These are phyloP conservation scores for Tarsius wallacei DNA, from an alignment of 2,797 vertebrate genomes.

Conservation along the genomic window DNA sequence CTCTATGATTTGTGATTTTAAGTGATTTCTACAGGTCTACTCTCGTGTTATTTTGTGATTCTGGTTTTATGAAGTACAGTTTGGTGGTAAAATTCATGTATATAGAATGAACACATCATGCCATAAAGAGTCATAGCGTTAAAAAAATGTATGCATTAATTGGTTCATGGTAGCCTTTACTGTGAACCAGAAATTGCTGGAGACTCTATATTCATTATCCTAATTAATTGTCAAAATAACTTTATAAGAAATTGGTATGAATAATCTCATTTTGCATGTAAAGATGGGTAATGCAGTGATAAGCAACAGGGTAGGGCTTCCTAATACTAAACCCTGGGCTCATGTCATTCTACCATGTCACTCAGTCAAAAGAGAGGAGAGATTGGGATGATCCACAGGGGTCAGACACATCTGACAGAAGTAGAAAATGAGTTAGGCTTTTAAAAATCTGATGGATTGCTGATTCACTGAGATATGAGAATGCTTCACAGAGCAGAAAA, in stretches of 20 bases:
- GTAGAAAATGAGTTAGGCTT: not conserved
- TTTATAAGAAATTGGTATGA: not conserved
- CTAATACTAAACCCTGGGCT: not conserved
- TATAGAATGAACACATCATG: not conserved
- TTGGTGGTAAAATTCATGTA: not conserved
- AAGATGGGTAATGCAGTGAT: not conserved
- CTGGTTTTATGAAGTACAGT: constrained; percentile 1
- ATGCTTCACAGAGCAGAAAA: not conserved
- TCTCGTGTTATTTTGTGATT: not conserved
- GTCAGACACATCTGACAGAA: not conserved
- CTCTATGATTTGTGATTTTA: not conserved
- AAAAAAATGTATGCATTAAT: not conserved
- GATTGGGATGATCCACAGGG: not conserved
- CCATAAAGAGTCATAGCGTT: not conserved
- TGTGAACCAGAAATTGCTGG: not conserved
- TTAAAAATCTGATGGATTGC: not conserved
- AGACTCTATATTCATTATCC: not conserved
- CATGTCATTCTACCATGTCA: not conserved
- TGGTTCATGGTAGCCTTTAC: not conserved
- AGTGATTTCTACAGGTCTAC: not conserved
- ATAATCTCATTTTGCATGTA: not conserved
- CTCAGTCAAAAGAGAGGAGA: not conserved
- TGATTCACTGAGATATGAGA: not conserved
- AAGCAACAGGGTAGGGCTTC: not conserved
- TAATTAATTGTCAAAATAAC: constrained; percentile 6